These are phyloP conservation scores for Sternotherus odoratus DNA, from an alignment of 2,797 vertebrate genomes.

Conservation along the genomic window DNA sequence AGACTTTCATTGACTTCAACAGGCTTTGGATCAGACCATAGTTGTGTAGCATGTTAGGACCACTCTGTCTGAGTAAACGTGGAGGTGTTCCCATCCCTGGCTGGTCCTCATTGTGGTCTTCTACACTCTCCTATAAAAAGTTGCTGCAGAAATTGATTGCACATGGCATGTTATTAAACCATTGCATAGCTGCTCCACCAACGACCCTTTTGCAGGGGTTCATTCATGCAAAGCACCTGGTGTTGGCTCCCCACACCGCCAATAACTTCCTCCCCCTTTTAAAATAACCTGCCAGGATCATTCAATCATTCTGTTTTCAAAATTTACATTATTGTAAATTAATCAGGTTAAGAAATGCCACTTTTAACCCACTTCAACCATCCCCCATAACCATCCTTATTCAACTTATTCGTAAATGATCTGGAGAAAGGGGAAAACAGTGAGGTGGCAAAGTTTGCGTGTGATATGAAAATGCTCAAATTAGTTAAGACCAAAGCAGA, in stretches of 20 bases:
- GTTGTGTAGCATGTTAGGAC: neutral
- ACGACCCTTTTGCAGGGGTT: neutral
- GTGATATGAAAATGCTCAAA: no score
- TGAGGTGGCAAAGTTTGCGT: no score
- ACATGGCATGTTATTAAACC: neutral
- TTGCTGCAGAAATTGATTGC: neutral
- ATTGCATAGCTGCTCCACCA: neutral
- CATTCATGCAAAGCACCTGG: neutral
- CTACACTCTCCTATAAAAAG: neutral
- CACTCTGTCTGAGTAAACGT: neutral
- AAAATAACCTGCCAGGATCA: neutral
- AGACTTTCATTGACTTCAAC: neutral
- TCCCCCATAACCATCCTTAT: no score
- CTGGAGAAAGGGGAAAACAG: no score
- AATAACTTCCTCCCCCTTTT: neutral
- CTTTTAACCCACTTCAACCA: neutral
- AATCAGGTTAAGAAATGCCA: neutral
- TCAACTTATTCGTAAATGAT: no score
- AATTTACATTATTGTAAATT: neutral
- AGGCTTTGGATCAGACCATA: neutral
- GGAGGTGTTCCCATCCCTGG: neutral
- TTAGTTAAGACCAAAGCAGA: no score
- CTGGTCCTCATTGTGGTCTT: neutral
- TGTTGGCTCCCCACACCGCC: neutral
- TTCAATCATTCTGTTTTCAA: neutral